Evolutionary conservation across 2,888 invertebrate genomes (phyloP).

Genomic region (Amiota communis): DNA sequence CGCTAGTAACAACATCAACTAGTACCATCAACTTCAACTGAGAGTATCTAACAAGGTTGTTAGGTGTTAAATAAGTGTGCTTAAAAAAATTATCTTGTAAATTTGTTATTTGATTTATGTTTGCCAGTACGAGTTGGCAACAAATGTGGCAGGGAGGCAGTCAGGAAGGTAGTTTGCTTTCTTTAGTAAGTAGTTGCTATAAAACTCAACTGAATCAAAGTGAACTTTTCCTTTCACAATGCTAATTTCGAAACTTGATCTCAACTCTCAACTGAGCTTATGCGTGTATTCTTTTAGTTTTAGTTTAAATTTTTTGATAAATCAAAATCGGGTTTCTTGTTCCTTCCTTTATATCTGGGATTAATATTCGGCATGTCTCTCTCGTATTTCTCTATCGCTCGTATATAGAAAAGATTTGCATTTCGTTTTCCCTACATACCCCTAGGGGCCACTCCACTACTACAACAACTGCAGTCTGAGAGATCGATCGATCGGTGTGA

Average conservation of each 20-base stretch:
- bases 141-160: slow-evolving; percentile 9
- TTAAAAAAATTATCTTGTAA: slow-evolving; percentile 70
- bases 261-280: slow-evolving; percentile 20
- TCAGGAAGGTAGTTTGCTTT: slow-evolving; percentile 30
- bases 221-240: slow-evolving; percentile 63
- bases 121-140: slow-evolving; percentile 28
- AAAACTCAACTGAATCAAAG: slow-evolving; percentile 6
- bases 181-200: slow-evolving; percentile 40
- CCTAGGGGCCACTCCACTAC: slow-evolving; percentile 21
- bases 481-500: slow-evolving; percentile 29
- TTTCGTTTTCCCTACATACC: slow-evolving; percentile 44
- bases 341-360: slow-evolving; percentile 47
- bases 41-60: slow-evolving; percentile 68
- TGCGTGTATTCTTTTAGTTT: neutral
- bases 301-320: slow-evolving; percentile 52
- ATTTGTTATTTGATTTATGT: slow-evolving; percentile 69
- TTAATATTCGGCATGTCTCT: slow-evolving; percentile 46
- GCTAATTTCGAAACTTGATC: slow-evolving; percentile 21
- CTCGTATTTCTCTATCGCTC: slow-evolving; percentile 6
- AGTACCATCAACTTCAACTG: slow-evolving; percentile 54
- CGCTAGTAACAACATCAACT: slow-evolving; percentile 1
- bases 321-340: slow-evolving; percentile 51
- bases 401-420: slow-evolving; percentile 56
- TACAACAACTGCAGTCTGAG: slow-evolving; percentile 38
- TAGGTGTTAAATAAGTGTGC: slow-evolving; percentile 69